Evolutionary conservation across 2,113 vertebrate genomes (phyloP).

Genomic region (Megalops atlanticus): DNA sequence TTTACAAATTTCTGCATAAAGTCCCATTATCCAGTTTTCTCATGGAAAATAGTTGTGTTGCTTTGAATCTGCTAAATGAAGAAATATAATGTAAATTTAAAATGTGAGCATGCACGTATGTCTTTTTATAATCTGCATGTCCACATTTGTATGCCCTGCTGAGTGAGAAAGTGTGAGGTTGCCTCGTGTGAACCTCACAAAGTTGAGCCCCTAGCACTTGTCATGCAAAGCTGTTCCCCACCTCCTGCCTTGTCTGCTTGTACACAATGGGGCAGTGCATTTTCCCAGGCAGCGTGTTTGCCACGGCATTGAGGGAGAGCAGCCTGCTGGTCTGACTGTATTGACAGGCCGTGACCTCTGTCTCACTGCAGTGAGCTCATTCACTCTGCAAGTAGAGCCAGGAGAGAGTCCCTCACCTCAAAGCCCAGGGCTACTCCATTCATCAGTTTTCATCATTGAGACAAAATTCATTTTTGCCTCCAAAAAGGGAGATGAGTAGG

Average conservation of each 20-base stretch:
- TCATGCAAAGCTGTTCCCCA: conserved; percentile 49
- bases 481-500: neutral
- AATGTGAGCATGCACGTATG: neutral
- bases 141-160: neutral
- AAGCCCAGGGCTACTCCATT: conserved; percentile 14
- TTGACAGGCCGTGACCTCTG: conserved; percentile 46
- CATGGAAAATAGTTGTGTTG: no score
- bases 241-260: conserved; percentile 42
- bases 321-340: conserved; percentile 34
- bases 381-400: conserved; percentile 20
- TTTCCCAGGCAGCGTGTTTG: conserved; percentile 45
- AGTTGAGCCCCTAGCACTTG: conserved; percentile 36
- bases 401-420: neutral
- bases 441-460: conserved; percentile 41
- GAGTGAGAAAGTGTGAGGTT: neutral
- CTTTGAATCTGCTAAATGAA: no score
- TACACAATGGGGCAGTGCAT: conserved; percentile 43
- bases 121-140: neutral
- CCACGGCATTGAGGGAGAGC: conserved; percentile 29
- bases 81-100: no score
- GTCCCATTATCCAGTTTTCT: no score
- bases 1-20: no score
- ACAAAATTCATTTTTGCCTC: conserved; percentile 30
- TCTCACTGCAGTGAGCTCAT: conserved; percentile 32
- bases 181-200: neutral